Percentiles rank a stretch among this genome's conserved stretches.
Conservation (phyloP, 2,797 vertebrate species). For the Petrocephalus sullivani region DNA sequence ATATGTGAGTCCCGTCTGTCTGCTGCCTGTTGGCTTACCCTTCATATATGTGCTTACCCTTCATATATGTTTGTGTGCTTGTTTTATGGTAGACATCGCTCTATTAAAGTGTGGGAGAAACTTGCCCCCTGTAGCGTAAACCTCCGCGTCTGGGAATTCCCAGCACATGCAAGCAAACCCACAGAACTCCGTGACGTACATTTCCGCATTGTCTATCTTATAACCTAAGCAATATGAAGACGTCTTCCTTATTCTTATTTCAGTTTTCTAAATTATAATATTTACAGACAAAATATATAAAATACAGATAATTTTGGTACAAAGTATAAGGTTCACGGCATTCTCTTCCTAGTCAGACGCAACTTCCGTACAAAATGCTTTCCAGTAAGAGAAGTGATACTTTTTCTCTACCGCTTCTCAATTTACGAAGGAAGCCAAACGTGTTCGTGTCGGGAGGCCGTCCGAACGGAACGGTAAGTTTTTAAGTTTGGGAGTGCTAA, state of each 20-base stretch:
- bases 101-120: not conserved
- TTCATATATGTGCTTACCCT: not conserved
- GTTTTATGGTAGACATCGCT: not conserved
- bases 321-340: not conserved
- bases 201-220: not conserved
- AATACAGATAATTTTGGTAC: not conserved
- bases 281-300: not conserved
- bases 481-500: not conserved
- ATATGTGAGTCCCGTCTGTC: not conserved
- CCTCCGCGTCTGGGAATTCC: not conserved
- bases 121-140: not conserved
- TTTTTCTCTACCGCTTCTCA: not conserved
- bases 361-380: not conserved
- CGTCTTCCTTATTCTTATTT: not conserved
- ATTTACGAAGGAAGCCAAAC: not conserved
- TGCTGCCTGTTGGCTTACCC: not conserved
- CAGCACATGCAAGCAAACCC: not conserved
- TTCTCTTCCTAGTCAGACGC: not conserved
- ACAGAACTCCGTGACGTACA: not conserved
- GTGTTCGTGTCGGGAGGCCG: not conserved
- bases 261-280: not conserved
- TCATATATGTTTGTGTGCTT: not conserved
- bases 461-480: not conserved
- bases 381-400: slow-evolving; percentile 19
- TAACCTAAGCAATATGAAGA: not conserved